Conservation (phyloP, 2,113 vertebrate species). For the Pseudorectes ferrugineus region DNA sequence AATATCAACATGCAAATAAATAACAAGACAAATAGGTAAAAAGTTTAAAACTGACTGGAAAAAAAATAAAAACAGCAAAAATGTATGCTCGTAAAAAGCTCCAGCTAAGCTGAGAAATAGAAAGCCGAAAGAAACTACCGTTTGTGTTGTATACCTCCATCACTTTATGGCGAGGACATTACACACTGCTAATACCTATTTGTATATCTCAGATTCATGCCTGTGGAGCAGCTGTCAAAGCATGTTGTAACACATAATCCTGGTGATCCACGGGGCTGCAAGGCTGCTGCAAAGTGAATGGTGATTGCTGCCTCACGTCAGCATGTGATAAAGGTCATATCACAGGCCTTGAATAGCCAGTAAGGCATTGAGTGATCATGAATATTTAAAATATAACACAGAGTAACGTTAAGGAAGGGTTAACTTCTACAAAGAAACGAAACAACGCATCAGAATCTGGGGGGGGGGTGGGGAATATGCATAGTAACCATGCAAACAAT, state of each 20-base stretch:
- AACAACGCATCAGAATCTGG: rapidly evolving
- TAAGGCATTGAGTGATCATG: background rate
- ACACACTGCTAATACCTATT: background rate
- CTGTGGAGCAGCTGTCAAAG: background rate
- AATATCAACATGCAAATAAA: background rate
- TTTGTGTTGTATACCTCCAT: background rate
- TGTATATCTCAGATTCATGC: background rate
- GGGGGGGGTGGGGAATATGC: rapidly evolving
- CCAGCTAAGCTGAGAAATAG: background rate
- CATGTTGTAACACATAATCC: background rate
- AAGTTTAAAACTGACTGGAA: background rate
- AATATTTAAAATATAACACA: background rate
- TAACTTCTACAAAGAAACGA: background rate
- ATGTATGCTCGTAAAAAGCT: background rate
- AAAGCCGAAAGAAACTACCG: background rate
- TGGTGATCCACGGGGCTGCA: background rate
- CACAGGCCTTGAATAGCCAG: background rate
- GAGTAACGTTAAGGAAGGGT: background rate
- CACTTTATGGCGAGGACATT: background rate
- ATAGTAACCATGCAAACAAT: background rate
- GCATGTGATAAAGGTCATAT: background rate
- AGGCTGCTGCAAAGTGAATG: background rate
- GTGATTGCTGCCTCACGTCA: background rate
- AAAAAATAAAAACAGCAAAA: background rate
- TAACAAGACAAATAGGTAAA: background rate